phyloP scores from a whole-genome alignment of 2,113 vertebrate genomes.

The Trematomus loennbergii region DNA sequence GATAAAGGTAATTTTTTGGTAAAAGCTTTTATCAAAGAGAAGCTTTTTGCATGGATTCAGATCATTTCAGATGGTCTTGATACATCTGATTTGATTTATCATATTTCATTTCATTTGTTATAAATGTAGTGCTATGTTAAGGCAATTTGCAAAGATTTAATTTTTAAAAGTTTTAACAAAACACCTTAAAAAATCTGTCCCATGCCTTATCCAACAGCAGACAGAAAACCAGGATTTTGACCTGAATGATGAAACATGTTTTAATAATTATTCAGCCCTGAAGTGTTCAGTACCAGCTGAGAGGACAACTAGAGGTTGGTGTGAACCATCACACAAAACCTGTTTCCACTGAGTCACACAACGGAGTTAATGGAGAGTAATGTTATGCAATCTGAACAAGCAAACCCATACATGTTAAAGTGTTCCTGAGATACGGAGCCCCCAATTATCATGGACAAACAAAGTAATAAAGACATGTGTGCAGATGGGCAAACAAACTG shows the following conservation, averaged over 20 bases:
- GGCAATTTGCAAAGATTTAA: constrained; percentile 36
- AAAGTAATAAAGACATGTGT: constrained; percentile 23
- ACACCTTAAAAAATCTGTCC: constrained; percentile 3
- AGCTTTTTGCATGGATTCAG: constrained; percentile 80
- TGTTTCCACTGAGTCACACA: constrained; percentile 8
- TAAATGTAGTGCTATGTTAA: constrained; percentile 45
- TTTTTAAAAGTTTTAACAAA: constrained; percentile 6
- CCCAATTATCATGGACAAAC: constrained; percentile 23
- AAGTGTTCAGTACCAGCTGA: constrained; percentile 47
- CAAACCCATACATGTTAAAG: background rate
- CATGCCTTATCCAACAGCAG: constrained; percentile 6
- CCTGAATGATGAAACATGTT: constrained; percentile 48
- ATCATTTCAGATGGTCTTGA: constrained; percentile 75
- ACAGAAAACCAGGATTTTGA: constrained; percentile 3
- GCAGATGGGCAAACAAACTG: background rate
- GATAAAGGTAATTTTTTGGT: constrained; percentile 21
- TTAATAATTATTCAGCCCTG: constrained; percentile 30
- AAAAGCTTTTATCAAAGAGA: constrained; percentile 48
- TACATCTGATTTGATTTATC: constrained; percentile 77
- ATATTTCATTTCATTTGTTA: constrained; percentile 76
- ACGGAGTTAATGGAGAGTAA: constrained; percentile 9
- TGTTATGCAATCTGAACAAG: background rate
- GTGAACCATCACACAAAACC: constrained; percentile 58
- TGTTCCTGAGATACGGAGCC: constrained; percentile 9
- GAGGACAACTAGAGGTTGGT: constrained; percentile 64